These are phyloP conservation scores for Urocitellus parryii DNA, from an alignment of 2,113 vertebrate species.

Conservation along the genomic window DNA sequence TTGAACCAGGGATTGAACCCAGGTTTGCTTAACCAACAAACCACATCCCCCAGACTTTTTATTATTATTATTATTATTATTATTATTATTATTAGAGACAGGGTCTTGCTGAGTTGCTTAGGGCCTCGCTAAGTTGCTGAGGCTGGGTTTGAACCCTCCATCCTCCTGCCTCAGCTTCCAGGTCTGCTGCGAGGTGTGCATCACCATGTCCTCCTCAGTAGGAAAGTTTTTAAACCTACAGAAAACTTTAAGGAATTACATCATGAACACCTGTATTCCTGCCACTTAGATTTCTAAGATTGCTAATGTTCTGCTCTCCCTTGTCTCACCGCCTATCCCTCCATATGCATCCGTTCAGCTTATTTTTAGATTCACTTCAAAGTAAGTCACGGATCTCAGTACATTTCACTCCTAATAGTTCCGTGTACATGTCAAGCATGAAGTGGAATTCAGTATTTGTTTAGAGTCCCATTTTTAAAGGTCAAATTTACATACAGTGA, in stretches of 20 bases:
- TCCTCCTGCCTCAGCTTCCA: too few relatives aligned
- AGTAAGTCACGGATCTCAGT: background rate
- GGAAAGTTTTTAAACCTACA: background rate
- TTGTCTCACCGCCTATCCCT: rapidly evolving
- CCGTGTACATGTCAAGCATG: background rate
- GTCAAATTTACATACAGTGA: background rate
- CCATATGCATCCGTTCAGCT: background rate
- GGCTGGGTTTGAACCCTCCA: too few relatives aligned
- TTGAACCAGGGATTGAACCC: too few relatives aligned
- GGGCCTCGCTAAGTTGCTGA: too few relatives aligned
- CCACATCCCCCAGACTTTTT: too few relatives aligned
- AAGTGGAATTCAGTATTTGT: background rate
- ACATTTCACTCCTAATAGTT: background rate
- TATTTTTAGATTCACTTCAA: slow-evolving; percentile 16
- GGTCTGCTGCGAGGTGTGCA: too few relatives aligned
- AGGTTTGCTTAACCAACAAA: too few relatives aligned
- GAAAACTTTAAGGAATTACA: background rate
- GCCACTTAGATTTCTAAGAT: background rate
- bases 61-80: too few relatives aligned
- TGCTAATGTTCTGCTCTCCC: background rate
- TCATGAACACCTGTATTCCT: background rate
- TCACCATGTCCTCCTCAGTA: too few relatives aligned
- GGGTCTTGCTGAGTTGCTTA: too few relatives aligned
- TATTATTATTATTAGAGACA: too few relatives aligned
- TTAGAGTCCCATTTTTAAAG: background rate